Evolutionary conservation across 2,888 invertebrate genomes (phyloP), one percentile per base, ranked within the genome.

Genomic region (Teinopalpus imperialis): DNA sequence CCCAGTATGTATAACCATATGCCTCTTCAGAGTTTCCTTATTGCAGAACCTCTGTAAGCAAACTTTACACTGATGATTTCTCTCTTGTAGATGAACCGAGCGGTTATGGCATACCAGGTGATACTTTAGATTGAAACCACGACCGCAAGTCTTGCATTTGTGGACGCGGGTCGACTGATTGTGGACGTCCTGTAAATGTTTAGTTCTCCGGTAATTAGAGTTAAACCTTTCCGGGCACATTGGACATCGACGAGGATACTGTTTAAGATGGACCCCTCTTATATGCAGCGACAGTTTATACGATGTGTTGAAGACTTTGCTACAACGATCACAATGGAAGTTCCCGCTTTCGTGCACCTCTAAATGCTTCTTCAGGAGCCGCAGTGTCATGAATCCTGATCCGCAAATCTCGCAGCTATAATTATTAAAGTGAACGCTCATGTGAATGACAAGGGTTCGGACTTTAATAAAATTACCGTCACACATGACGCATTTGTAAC

Each of bases 1-100:
- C 0, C 89, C 90, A 0, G 90, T 90, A 50, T 91, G 91, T 26
- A 89, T 90, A 2, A 90, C 85, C 88, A 90, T 89, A 48, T 91
- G 91, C 0, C 90, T 68, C 46, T 90, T 90, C 53, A 91, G 61
- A 4, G 90, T 90, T 44, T 90, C 90, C 54, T 90, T 90, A 16
- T 89, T 88, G 50, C 85, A 89, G 54, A 90, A 91, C 53, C 89
- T 77, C 35, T 89, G 89, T 1, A 79, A 73, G 43, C 91, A 91
- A 0, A 90, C 71, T 43, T 88, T 86, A 35, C 91, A 91, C 52
- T 89, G 85, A 48, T 89, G 90, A 24, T 83, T 90, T 65, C 80
- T 77, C 60, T 78, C 90, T 61, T 77, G 90, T 16, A 77, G 63
- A 62, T 82, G 91, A 27, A 79, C 89, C 0, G 86, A 88, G 0